Conservation (phyloP, 2,113 vertebrate genomes). For the Prunella fulvescens region DNA sequence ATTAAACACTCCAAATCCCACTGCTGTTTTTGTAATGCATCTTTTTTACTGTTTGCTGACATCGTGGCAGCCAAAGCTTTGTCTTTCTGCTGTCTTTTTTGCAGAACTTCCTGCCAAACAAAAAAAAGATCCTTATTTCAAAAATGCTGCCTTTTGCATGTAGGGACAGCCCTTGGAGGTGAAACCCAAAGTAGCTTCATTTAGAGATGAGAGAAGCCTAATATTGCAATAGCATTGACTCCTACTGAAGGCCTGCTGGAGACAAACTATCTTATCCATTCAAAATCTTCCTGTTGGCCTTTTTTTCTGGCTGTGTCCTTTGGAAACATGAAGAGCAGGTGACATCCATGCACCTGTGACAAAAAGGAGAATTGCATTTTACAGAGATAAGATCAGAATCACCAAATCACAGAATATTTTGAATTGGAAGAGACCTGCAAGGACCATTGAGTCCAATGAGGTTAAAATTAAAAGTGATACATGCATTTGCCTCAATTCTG, state of each 20-base stretch:
- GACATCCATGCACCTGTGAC: background rate
- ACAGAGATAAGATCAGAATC: background rate
- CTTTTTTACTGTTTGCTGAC: background rate
- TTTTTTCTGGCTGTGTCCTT: background rate
- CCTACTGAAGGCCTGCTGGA: background rate
- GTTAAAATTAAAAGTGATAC: background rate
- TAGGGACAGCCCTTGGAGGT: background rate
- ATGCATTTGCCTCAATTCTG: background rate
- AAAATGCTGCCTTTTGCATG: background rate
- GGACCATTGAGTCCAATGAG: background rate
- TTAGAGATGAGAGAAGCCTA: background rate
- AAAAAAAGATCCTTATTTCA: background rate
- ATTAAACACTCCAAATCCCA: background rate
- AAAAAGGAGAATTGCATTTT: background rate
- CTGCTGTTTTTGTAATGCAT: background rate
- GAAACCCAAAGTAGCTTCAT: background rate
- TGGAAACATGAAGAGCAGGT: background rate
- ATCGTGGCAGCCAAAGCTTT: background rate
- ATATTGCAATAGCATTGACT: background rate
- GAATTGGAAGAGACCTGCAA: rapidly evolving
- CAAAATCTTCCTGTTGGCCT: background rate
- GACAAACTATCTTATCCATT: background rate
- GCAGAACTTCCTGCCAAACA: background rate
- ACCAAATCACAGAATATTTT: background rate
- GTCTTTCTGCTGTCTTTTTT: background rate